Evolutionary conservation across 1,140 invertebrate genomes (phyloP).

Genomic region (Popillia japonica): DNA sequence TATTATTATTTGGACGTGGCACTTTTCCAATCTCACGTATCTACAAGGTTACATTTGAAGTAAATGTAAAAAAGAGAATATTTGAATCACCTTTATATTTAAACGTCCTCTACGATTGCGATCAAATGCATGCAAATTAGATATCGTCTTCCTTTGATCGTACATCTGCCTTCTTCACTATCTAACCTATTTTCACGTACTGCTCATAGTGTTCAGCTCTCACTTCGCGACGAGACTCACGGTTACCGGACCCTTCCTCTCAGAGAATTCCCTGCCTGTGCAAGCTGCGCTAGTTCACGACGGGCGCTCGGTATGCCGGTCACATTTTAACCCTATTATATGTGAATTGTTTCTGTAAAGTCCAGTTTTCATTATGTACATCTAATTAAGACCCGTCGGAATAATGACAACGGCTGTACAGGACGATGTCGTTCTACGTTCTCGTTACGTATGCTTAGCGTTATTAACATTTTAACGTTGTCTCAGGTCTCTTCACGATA

Average conservation of each 20-base stretch:
- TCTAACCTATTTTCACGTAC: too few relatives aligned
- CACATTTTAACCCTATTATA: conserved; percentile 44
- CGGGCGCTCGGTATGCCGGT: conserved; percentile 36
- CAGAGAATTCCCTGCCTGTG: too few relatives aligned
- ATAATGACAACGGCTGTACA: conserved; percentile 19
- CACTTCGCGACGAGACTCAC: background rate
- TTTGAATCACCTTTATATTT: too few relatives aligned
- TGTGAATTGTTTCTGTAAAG: conserved; percentile 44
- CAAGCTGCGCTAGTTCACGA: background rate
- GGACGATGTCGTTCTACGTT: background rate
- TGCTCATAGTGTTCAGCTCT: too few relatives aligned
- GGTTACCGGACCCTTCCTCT: background rate
- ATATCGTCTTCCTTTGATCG: background rate
- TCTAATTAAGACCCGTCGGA: conserved; percentile 40
- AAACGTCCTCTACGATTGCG: background rate
- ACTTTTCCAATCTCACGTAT: too few relatives aligned
- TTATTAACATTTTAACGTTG: conserved; percentile 27
- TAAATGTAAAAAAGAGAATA: too few relatives aligned
- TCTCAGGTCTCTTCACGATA: too few relatives aligned
- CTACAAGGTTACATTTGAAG: too few relatives aligned
- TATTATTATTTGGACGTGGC: too few relatives aligned
- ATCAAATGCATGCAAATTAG: background rate
- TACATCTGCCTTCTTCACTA: background rate
- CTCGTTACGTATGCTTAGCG: background rate
- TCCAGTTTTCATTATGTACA: conserved; percentile 44